These are phyloP conservation scores for Erynnis tages DNA, from an alignment of 2,888 invertebrate species.

Conservation along the genomic window DNA sequence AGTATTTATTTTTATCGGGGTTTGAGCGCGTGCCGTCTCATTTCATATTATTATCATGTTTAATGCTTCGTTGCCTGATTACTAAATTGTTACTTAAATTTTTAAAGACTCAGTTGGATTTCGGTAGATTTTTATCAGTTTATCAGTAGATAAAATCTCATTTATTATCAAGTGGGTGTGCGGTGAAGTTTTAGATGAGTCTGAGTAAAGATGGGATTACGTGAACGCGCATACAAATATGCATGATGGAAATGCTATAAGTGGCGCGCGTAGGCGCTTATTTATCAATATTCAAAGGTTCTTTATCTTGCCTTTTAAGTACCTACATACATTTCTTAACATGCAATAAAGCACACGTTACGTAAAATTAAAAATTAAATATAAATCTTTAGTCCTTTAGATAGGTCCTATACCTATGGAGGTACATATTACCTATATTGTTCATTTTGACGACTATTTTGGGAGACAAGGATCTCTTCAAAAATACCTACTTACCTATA, in stretches of 20 bases:
- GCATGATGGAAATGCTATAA: conserved; percentile 1
- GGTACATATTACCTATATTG: no score
- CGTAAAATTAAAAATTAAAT: no score
- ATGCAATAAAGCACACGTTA: no score
- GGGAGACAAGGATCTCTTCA: no score
- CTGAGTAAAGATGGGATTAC: conserved; percentile 2
- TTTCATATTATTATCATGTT: conserved; percentile 8
- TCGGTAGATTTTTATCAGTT: conserved; percentile 18
- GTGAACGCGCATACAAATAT: conserved; percentile 3
- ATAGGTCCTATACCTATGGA: no score
- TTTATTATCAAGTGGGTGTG: conserved; percentile 23
- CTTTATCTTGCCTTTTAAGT: conserved; percentile 5
- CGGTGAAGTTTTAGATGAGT: conserved; percentile 8
- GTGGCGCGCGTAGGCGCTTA: conserved; percentile 8
- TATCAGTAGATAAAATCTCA: conserved; percentile 19
- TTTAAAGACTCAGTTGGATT: conserved; percentile 6
- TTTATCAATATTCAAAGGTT: conserved; percentile 14
- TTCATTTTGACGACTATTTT: no score
- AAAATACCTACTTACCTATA: no score
- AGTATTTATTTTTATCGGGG: conserved; percentile 11
- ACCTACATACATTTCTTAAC: no score
- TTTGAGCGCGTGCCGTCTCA: background rate
- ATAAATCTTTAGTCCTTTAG: no score
- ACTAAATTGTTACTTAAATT: conserved; percentile 7
- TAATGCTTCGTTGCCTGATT: conserved; percentile 5